These are phyloP conservation scores for Psittacus erithacus DNA, from an alignment of 2,113 vertebrate species.

Conservation along the genomic window DNA sequence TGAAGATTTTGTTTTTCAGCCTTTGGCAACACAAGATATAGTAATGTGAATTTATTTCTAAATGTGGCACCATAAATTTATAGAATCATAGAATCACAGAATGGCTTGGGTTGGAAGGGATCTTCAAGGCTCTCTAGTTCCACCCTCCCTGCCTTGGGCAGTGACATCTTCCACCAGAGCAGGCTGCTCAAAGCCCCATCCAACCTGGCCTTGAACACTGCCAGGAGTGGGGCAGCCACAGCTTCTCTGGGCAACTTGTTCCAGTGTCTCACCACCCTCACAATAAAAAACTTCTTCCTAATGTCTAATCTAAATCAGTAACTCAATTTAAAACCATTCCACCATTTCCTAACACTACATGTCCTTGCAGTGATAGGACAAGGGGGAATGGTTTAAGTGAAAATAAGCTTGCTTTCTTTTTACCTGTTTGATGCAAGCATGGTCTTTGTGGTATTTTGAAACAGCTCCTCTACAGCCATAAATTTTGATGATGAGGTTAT, in stretches of 20 bases:
- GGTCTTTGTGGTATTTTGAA: neutral
- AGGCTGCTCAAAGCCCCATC: neutral
- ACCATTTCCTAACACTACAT: neutral
- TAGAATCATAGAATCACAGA: neutral
- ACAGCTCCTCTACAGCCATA: neutral
- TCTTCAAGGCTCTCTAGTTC: neutral
- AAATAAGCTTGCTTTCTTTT: neutral
- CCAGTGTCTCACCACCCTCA: neutral
- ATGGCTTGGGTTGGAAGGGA: neutral
- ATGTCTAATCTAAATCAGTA: neutral
- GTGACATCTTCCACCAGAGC: neutral
- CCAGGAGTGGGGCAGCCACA: neutral
- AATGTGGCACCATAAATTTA: neutral
- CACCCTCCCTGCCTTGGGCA: neutral
- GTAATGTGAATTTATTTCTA: neutral
- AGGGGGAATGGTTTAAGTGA: neutral
- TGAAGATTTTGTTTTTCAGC: neutral
- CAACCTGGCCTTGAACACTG: neutral
- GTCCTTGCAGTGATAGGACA: neutral
- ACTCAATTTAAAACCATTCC: neutral
- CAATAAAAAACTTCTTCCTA: neutral
- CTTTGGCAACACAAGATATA: neutral
- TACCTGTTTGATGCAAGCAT: neutral
- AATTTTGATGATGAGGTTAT: neutral
- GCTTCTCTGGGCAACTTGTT: neutral